Conservation (phyloP, 2,888 invertebrate genomes). For the Spodoptera littoralis region DNA sequence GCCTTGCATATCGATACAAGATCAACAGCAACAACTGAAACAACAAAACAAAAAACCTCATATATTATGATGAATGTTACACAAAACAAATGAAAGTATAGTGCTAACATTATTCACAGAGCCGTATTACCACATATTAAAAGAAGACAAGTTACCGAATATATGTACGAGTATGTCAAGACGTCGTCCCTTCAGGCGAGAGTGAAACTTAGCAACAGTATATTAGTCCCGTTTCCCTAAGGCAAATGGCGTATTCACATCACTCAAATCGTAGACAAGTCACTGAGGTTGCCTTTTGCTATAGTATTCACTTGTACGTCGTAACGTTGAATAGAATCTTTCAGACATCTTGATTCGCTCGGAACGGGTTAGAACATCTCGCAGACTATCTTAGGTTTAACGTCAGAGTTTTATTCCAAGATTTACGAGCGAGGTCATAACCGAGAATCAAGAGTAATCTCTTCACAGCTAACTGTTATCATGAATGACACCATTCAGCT, state of each 20-base stretch:
- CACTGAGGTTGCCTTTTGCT: conserved; percentile 46
- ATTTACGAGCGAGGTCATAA: conserved; percentile 41
- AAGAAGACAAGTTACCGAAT: conserved; percentile 27
- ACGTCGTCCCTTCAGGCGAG: conserved; percentile 44
- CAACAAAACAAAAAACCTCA: conserved; percentile 36
- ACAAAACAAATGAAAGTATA: conserved; percentile 26
- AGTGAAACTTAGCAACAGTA: conserved; percentile 35
- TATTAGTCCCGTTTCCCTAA: conserved; percentile 49
- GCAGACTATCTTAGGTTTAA: conserved; percentile 41
- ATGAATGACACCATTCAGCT: background rate
- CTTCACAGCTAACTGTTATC: conserved; percentile 22
- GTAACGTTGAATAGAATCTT: conserved; percentile 41
- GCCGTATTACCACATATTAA: conserved; percentile 27
- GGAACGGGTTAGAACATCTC: conserved; percentile 42
- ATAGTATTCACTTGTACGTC: conserved; percentile 52
- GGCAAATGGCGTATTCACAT: conserved; percentile 63
- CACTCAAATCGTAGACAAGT: conserved; percentile 47
- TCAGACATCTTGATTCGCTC: conserved; percentile 52
- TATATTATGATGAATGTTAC: conserved; percentile 44
- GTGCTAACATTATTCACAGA: conserved; percentile 15
- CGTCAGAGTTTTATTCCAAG: conserved; percentile 39
- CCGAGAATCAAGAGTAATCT: conserved; percentile 35
- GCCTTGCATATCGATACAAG: too few relatives aligned
- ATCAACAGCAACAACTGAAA: conserved; percentile 27
- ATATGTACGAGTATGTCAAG: conserved; percentile 25